Conservation (phyloP, 2,113 vertebrate genomes). For the Marmota flaviventris region DNA sequence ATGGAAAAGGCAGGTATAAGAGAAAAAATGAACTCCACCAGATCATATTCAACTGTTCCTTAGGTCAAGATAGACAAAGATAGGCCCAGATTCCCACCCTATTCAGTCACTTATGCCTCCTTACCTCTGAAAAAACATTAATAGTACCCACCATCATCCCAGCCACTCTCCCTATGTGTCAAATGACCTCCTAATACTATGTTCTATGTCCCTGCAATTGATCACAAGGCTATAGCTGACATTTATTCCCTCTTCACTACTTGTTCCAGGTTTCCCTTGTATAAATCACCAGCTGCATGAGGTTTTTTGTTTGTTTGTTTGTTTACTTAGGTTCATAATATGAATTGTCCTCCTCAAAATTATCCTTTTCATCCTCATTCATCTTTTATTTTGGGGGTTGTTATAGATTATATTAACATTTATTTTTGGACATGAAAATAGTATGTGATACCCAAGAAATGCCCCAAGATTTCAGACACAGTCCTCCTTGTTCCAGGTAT, state of each 20-base stretch:
- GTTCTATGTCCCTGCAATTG: background rate
- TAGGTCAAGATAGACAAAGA: background rate
- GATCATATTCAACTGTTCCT: background rate
- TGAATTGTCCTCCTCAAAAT: background rate
- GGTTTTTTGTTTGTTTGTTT: background rate
- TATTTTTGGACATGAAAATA: background rate
- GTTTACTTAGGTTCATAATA: background rate
- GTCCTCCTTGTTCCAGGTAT: background rate
- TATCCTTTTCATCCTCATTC: background rate
- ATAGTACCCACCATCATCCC: background rate
- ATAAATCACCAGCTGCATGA: background rate
- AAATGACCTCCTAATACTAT: background rate
- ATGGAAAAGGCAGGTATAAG: background rate
- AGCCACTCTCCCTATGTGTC: background rate
- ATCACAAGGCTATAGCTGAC: background rate
- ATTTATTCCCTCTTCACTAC: background rate
- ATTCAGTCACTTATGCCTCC: background rate
- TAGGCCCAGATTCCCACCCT: background rate
- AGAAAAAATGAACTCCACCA: background rate
- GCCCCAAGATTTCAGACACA: background rate
- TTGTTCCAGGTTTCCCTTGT: background rate
- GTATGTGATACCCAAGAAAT: background rate
- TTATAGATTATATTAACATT: background rate
- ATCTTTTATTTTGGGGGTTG: background rate
- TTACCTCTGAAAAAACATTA: background rate